A percentile compares a stretch with the other conserved stretches of the same genome.
phyloP scores from a whole-genome alignment of 2,888 invertebrate species.

The Xestia c-nigrum region DNA sequence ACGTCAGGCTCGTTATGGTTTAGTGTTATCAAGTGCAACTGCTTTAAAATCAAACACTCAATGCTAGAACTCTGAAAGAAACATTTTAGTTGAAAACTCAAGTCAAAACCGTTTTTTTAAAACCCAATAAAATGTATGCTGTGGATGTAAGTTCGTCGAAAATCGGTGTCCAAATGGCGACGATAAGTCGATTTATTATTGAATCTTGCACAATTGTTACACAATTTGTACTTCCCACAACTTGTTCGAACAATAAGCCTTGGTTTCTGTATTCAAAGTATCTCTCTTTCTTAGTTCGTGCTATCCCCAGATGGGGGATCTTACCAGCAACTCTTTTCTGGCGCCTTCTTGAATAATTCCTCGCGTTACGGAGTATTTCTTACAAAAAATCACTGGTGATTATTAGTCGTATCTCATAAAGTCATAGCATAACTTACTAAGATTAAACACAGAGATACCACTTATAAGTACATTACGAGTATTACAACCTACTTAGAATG shows the following conservation, averaged over 20 bases:
- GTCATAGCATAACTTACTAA: background rate
- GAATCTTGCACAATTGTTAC: slow-evolving; percentile 11
- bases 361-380: background rate
- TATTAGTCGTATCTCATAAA: background rate
- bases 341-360: background rate
- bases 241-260: background rate
- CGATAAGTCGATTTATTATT: slow-evolving; percentile 9
- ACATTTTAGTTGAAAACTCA: background rate
- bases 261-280: background rate
- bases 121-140: background rate
- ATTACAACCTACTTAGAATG: slow-evolving; percentile 46
- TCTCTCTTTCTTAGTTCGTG: background rate
- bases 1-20: background rate
- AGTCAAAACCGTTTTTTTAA: background rate
- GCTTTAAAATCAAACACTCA: background rate
- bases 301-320: background rate
- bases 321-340: background rate
- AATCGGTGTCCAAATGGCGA: background rate
- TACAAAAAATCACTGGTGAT: background rate
- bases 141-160: background rate
- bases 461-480: slow-evolving; percentile 17
- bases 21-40: background rate
- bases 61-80: background rate
- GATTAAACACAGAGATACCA: slow-evolving; percentile 16
- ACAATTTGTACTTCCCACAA: background rate